Conservation (phyloP, 1,140 invertebrate species). For the Anadara kagoshimensis region DNA sequence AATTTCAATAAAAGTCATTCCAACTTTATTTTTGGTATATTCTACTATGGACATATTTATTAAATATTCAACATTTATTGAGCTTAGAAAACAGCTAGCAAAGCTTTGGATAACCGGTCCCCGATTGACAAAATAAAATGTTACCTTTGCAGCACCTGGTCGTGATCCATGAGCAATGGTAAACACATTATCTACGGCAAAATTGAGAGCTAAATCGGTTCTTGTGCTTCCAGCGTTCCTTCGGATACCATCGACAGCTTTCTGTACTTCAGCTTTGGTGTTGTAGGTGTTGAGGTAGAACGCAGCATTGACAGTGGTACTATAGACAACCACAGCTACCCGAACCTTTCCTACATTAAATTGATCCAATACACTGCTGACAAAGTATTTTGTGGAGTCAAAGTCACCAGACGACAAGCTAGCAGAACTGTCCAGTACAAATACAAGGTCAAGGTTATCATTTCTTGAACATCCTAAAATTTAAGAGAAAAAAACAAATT, state of each 20-base stretch:
- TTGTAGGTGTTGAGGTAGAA: constrained; percentile 58
- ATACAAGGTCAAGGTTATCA: constrained; percentile 57
- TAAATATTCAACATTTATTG: too few species aligned
- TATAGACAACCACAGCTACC: constrained; percentile 56
- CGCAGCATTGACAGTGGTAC: constrained; percentile 37
- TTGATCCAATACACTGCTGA: constrained; percentile 47
- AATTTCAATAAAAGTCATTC: too few species aligned
- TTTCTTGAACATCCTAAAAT: constrained; percentile 33
- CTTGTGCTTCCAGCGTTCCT: constrained; percentile 51
- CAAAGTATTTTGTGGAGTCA: constrained; percentile 49
- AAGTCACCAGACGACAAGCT: constrained; percentile 55
- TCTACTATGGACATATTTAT: too few species aligned
- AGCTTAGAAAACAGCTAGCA: too few species aligned
- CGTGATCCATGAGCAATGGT: constrained; percentile 33
- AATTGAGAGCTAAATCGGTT: constrained; percentile 47
- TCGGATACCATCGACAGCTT: constrained; percentile 39
- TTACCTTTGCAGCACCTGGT: constrained; percentile 41
- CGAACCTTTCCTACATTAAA: constrained; percentile 54
- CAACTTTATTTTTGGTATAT: too few species aligned
- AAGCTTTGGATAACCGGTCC: too few species aligned
- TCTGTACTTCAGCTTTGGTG: constrained; percentile 30
- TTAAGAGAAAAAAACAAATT: too few species aligned
- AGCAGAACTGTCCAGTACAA: constrained; percentile 61
- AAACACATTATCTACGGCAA: constrained; percentile 40
- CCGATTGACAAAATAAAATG: neutral